A percentile compares a stretch with the other conserved stretches of the same genome.
These are phyloP conservation scores for Serilophus lunatus DNA, from an alignment of 2,113 vertebrate species.

Conservation along the genomic window DNA sequence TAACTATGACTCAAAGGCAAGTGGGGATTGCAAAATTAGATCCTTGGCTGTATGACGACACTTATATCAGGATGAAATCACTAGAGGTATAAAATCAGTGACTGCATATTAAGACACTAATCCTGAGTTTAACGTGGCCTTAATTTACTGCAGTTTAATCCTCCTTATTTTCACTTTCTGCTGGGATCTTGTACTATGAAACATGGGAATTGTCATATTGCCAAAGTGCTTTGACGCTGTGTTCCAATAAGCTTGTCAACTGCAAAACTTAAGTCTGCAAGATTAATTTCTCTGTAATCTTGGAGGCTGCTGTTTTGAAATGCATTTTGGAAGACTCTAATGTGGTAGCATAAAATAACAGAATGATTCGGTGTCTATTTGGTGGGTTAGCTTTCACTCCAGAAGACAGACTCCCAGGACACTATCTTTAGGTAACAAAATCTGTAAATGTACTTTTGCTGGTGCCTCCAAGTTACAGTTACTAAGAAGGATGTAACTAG, in stretches of 20 bases:
- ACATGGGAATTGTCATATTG: not conserved
- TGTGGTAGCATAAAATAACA: not conserved
- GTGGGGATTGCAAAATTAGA: not conserved
- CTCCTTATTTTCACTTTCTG: conserved; percentile 10
- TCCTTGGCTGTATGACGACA: not conserved
- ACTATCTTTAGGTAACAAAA: not conserved
- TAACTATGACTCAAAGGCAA: not conserved
- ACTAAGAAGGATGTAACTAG: not conserved
- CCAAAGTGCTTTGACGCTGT: not conserved
- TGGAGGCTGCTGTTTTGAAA: not conserved
- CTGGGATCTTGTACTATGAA: not conserved
- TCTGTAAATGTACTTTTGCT: not conserved
- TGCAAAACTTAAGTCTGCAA: not conserved
- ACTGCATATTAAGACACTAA: conserved; percentile 5
- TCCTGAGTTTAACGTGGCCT: not conserved
- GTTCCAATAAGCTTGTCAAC: conserved; percentile 9
- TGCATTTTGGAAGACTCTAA: not conserved
- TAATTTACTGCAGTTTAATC: conserved; percentile 32
- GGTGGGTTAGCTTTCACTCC: not conserved
- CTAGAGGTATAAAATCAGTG: not conserved
- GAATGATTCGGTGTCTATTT: not conserved
- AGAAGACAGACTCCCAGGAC: not conserved
- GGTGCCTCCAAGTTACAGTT: not conserved
- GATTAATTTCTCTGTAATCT: not conserved
- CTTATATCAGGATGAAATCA: not conserved